phyloP scores from a whole-genome alignment of 2,888 invertebrate species.

The Fabriciana adippe region DNA sequence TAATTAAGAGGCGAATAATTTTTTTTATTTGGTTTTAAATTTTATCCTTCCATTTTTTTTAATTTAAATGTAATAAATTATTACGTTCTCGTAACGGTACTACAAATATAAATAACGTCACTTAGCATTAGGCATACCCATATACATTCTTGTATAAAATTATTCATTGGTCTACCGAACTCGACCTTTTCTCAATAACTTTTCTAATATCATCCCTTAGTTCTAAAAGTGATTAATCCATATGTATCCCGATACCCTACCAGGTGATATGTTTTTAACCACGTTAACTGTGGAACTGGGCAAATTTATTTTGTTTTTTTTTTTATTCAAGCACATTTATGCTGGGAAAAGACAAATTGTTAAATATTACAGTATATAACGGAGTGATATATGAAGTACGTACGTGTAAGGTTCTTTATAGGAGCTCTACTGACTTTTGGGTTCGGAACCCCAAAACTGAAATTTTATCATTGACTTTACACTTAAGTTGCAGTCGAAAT shows the following conservation, averaged over 20 bases:
- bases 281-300: not conserved
- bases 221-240: slow-evolving; percentile 17
- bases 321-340: not conserved
- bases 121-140: not conserved
- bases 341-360: not conserved
- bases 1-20: too few relatives aligned
- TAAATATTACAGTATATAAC: too few relatives aligned
- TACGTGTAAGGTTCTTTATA: too few relatives aligned
- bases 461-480: too few relatives aligned
- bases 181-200: slow-evolving; percentile 12
- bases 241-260: slow-evolving; percentile 9
- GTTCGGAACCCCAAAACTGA: too few relatives aligned
- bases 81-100: not conserved
- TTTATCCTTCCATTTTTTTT: too few relatives aligned
- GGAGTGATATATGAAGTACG: too few relatives aligned
- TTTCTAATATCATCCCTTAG: slow-evolving; percentile 12
- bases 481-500: too few relatives aligned
- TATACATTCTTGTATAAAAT: not conserved
- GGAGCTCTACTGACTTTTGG: too few relatives aligned
- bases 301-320: not conserved
- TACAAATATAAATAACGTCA: not conserved
- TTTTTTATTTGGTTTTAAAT: too few relatives aligned
- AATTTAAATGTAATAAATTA: too few relatives aligned
- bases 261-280: not conserved
- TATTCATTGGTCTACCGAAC: slow-evolving; percentile 8